Base-by-base conservation (phyloP, 2,888 invertebrate genomes). In the Cremastinae sp. region DNA sequence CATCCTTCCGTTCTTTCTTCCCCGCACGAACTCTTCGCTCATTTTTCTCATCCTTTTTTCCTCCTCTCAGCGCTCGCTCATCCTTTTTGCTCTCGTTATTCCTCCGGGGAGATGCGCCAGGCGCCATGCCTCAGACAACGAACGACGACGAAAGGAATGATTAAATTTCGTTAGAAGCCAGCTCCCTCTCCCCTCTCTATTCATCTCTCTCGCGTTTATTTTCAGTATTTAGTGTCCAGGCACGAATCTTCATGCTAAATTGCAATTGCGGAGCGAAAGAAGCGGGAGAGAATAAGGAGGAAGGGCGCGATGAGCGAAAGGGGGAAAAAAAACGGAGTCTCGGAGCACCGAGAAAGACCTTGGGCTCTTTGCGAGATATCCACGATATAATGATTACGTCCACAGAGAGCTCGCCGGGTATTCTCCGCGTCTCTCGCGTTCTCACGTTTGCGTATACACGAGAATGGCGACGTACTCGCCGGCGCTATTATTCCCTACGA, bases 281-380 rank as follows among this genome's bases (percentile, higher is more conserved):
- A 84, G 81, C 83, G 85, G 82, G 59, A 64, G 69, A 38, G 61
- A 71, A 62, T 53, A 64, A 59, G 69, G 74, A 54, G 51, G 66
- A 79, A 73, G 51, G 74, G 76, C 74, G 76, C 58, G 70, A 66
- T 51, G 64, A 61, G 76, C 65, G 56, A 28, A 28, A 28, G 28
- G 5, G 28, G 28, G 28, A 28, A 28, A 28, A 28, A 28, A 28
- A 5, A 5, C 5, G 28, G 28, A n/a, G 2, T 28, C 28, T 28
- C 28, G 28, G 2, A 28, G 28, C 28, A 5, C 28, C 28, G 28
- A 28, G 28, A 5, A 28, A 28, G 78, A 85, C 89, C 89, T 89
- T 89, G 89, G 86, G 87, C 89, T 89, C 89, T 81, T 89, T 89
- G 88, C 84, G 84, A 69, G 64, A 87, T 88, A 88, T 87, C 86